These are phyloP conservation scores for Scaptomyza parva DNA, from an alignment of 2,888 invertebrate genomes.

Conservation along the genomic window DNA sequence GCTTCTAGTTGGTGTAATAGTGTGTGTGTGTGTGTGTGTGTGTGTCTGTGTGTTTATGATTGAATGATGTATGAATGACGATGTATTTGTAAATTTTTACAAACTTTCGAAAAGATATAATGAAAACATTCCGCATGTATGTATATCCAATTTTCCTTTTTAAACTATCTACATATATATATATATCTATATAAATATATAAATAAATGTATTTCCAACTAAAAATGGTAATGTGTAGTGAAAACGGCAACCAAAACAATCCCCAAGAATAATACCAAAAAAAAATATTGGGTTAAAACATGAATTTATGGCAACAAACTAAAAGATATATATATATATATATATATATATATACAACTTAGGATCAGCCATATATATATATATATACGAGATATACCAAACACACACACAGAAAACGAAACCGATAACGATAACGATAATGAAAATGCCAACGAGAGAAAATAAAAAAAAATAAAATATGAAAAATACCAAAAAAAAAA, in stretches of 20 bases:
- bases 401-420: conserved; percentile 8
- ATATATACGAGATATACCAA: conserved; percentile 11
- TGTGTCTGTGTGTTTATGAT: not conserved
- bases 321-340: conserved; percentile 5
- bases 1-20: conserved; percentile 43
- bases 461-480: conserved; percentile 8
- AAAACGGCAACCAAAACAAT: conserved; percentile 25
- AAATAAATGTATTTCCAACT: conserved; percentile 53
- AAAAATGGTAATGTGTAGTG: conserved; percentile 46
- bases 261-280: not conserved
- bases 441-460: not conserved
- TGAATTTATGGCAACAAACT: conserved; percentile 40
- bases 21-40: conserved; percentile 1
- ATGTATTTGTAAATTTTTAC: conserved; percentile 62
- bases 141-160: conserved; percentile 12
- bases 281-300: conserved; percentile 24
- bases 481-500: conserved; percentile 35
- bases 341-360: conserved; percentile 19
- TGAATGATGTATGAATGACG: conserved; percentile 18
- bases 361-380: conserved; percentile 5
- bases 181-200: conserved; percentile 9
- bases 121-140: conserved; percentile 5
- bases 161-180: conserved; percentile 1
- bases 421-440: not conserved
- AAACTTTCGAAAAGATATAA: conserved; percentile 15